Base-by-base conservation (phyloP, 1,140 invertebrate species). In the Leptoteleia sp. region DNA sequence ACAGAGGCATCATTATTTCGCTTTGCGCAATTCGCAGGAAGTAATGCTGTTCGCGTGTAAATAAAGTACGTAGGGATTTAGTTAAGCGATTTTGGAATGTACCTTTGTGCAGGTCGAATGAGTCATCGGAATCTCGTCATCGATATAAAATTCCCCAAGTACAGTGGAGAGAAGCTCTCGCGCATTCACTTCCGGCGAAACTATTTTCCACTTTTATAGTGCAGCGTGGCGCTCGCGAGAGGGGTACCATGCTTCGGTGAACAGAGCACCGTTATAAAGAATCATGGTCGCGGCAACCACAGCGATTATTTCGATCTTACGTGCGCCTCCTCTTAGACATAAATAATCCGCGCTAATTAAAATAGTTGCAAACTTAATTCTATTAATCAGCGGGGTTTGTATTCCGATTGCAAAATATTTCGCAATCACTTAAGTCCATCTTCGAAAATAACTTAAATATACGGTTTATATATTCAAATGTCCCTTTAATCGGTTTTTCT, bases 251-350 rank as follows among this genome's bases (percentile, higher is more conserved):
- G 79, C 76, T 82, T 79, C 76, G 77, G 29, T 81, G 81, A 80
- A 65, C 80, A 76, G 71, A 75, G 80, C 75, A 83, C 81, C 80
- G 81, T 83, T 83, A 83, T 57, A 40, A 76, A 70, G 78, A 78
- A 67, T 54, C 67, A 70, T 79, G 62, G 70, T 79, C 70, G 76
- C 70, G 65, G 70, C 70, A 71, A 71, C 65, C 75, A 35, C 75
- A 81, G 75, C 75, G 64, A 77, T 77, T 80, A 73, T 73, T 62
- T 73, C 37, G 65, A 82, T 80, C 29, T 72, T 61, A 43, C 73
- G 48, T 61, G 67, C 40, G 29, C 38, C 13, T 61, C 48, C 1
- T 12, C 40, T 68, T 31, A 16, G 62, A 52, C 64, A 59, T 75
- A 75, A 75, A 70, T 65, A 75, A 76, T 68, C 11, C 27, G 4